These are phyloP conservation scores for Hipposideros larvatus DNA, from an alignment of 2,797 vertebrate genomes.

Conservation along the genomic window DNA sequence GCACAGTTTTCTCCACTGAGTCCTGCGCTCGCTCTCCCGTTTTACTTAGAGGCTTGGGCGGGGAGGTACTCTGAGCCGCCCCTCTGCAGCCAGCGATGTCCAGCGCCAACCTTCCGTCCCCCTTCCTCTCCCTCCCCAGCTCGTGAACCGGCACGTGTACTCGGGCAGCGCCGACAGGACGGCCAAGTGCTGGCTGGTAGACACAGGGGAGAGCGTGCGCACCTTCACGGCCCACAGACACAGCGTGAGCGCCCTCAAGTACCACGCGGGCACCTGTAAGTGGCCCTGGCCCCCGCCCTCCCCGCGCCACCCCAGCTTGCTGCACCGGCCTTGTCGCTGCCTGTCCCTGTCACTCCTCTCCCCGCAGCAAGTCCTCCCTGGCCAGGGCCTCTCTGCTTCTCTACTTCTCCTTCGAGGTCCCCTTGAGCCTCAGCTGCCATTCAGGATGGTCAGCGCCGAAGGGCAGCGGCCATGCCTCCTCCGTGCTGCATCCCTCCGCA, in stretches of 20 bases:
- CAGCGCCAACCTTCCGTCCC: not conserved
- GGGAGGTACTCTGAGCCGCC: not conserved
- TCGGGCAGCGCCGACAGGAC: constrained; percentile 90
- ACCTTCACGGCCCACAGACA: constrained; percentile 90
- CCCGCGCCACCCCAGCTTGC: not conserved
- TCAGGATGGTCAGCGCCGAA: accelerated
- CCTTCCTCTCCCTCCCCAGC: constrained; percentile 79
- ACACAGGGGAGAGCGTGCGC: constrained; percentile 88
- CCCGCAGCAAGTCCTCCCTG: not conserved
- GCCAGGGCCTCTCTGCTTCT: not conserved
- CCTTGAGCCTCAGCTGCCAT: not conserved
- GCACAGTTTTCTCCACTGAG: not conserved
- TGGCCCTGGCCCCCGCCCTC: constrained; percentile 71
- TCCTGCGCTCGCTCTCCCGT: accelerated
- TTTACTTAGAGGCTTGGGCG: not conserved
- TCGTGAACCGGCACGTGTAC: constrained; percentile 89
- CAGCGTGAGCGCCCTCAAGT: constrained; percentile 91
- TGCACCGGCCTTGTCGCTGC: not conserved
- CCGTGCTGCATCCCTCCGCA: accelerated
- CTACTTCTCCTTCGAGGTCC: accelerated
- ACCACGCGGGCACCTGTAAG: constrained; percentile 91
- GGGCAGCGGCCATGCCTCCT: accelerated
- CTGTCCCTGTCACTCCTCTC: not conserved
- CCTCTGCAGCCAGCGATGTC: accelerated
- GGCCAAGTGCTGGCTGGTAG: constrained; percentile 90